Conservation (phyloP, 2,113 vertebrate species). For the Toxotes jaculatrix region DNA sequence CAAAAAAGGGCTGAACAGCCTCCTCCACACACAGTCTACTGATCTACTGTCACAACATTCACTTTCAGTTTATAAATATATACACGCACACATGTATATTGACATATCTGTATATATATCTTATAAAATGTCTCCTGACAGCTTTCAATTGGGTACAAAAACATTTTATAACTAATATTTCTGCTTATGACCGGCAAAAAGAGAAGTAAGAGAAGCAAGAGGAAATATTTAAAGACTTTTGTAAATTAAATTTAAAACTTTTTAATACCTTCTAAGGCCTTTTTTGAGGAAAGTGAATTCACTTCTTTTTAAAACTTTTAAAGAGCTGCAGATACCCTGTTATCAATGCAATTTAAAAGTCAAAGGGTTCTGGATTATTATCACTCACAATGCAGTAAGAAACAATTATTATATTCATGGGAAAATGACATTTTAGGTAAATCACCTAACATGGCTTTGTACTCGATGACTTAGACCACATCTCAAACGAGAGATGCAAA, state of each 20-base stretch:
- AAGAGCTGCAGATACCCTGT: neutral
- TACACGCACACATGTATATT: too few species aligned
- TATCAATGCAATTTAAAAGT: neutral
- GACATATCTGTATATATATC: too few species aligned
- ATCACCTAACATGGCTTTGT: neutral
- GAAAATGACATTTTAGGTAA: neutral
- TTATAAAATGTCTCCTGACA: constrained; percentile 1
- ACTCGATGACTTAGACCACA: neutral
- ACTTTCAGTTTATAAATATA: neutral
- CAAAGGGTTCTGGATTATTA: neutral
- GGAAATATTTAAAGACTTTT: neutral
- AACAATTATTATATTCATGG: neutral
- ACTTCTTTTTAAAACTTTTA: neutral
- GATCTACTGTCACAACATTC: neutral
- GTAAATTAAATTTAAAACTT: neutral
- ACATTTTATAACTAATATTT: neutral
- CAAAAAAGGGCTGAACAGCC: too few species aligned
- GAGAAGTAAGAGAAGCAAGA: neutral
- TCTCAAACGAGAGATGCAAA: constrained; percentile 2
- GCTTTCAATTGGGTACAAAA: constrained; percentile 10
- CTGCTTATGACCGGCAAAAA: neutral
- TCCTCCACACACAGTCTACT: neutral
- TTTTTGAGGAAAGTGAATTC: neutral
- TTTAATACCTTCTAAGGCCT: neutral
- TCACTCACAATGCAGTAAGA: neutral